Base-by-base conservation (phyloP, 2,113 vertebrate species). In the Ibidorhyncha struthersii region DNA sequence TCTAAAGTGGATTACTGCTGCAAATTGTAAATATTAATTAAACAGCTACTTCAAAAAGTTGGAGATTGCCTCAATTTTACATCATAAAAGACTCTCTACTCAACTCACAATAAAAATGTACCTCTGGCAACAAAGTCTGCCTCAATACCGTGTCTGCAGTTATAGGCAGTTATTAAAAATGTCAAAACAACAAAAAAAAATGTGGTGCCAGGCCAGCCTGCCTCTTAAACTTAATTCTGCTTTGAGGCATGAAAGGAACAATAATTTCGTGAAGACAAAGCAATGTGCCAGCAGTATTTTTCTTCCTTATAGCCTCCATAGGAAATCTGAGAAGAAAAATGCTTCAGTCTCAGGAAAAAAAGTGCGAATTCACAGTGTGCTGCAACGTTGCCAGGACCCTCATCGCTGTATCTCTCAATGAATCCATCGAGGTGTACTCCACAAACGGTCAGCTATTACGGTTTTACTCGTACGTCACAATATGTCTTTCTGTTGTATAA, bases 221-320 rank as follows among this genome's bases (percentile, higher is more conserved):
- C 87, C 93, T 95, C 93, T 97, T 94, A 97, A 97, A 97, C 90
- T 90, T 90, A 97, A 94, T 97, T 97, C 91, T 97, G 94, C 90
- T 97, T 95, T 43, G 84, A 98, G 96, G 95, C 77, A 96, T 95
- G 95, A 96, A 96, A 94, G 96, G 94, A 97, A 96, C 97, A 98
- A 97, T 98, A 98, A 98, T 98, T 98, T 96, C 41, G 95, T 95
- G 97, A 98, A 98, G 98, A 98, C 97, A 98, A 96, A 98, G 97
- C 94, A 95, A 96, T 97, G 94, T 92, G 90, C 94, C 98, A 98
- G 98, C 97, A 98, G 93, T 97, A 98, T 97, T 94, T 96, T 96
- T 72, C 97, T 97, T 98, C 89, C 89, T 97, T 95, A 95, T 61
- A 94, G 96, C 91, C 97, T 98, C 98, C 91, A 97, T 96, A 97